Evolutionary conservation across 2,888 invertebrate species (phyloP), one percentile per base, ranked within the genome.

Genomic region (Spodoptera picta): DNA sequence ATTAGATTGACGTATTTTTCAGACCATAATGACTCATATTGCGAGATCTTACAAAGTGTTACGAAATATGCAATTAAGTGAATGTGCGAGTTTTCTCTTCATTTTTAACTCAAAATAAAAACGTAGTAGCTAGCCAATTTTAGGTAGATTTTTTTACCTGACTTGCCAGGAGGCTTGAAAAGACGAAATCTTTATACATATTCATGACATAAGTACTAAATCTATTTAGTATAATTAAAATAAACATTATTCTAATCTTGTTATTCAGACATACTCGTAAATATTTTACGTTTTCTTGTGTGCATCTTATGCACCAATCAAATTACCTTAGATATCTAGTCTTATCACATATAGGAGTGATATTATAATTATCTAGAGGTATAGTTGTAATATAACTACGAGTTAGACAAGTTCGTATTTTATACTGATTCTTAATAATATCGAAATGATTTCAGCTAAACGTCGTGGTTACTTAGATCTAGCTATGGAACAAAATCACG

Each of bases 401-500:
- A 27, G 41, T 12, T 36, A 50, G 7, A 27, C 44, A 44, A 51
- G 61, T 52, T 44, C 45, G 44, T 45, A 42, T 56, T 59, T 61
- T 59, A 10, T 44, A 53, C 43, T 54, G 41, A 51, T 19, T 44
- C 10, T 46, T 57, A 60, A 41, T 52, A 45, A 23, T 11, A 0
- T 36, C 27, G 3, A 54, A 64, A 79, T 83, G 77, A 79, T 87
- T 84, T 75, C 83, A 88, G 88, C 58, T 57, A 83, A 82, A 60
- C 77, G 80, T 19, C 59, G 57, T 10, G 76, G 75, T 41, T 86
- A 85, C 62, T 77, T 84, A 72, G 69, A 87, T 62, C 75, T 87
- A 80, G 84, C 83, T 59, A 90, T 89, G 90, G 87, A 86, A 66
- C 71, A 69, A 50, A 81, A 78, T 61, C 68, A 64, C n/a, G 72